These are phyloP conservation scores for Xylota sylvarum DNA, from an alignment of 2,888 invertebrate species.

Conservation along the genomic window DNA sequence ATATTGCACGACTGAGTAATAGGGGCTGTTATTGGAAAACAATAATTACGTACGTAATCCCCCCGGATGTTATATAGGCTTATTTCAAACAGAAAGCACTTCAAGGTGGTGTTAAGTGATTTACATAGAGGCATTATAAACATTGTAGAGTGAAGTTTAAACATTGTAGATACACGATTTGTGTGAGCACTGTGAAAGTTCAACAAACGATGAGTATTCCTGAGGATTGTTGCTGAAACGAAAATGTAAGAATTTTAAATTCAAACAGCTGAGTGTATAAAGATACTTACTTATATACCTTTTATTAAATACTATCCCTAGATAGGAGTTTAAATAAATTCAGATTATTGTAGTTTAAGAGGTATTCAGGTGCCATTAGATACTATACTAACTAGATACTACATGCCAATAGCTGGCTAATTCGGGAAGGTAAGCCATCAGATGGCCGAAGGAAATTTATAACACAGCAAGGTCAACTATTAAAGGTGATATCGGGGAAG, in stretches of 20 bases:
- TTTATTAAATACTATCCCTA: too few species aligned
- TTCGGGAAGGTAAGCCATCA: too few species aligned
- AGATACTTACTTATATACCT: too few species aligned
- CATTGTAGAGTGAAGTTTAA: background rate
- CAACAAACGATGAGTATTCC: background rate
- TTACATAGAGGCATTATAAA: background rate
- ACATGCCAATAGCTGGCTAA: too few species aligned
- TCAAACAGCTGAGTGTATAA: background rate
- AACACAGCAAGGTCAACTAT: too few species aligned
- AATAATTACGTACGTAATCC: slow-evolving; percentile 14
- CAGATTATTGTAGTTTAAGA: too few species aligned
- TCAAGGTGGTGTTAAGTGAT: slow-evolving; percentile 9
- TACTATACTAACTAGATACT: too few species aligned
- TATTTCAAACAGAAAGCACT: background rate
- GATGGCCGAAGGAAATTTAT: too few species aligned
- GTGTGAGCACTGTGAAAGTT: slow-evolving; percentile 11
- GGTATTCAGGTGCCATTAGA: too few species aligned
- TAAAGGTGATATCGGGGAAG: too few species aligned
- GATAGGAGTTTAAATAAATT: too few species aligned
- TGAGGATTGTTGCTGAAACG: background rate
- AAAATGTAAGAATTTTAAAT: background rate
- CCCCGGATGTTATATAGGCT: slow-evolving; percentile 35
- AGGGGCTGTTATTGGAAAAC: slow-evolving; percentile 12
- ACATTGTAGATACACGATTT: slow-evolving; percentile 5
- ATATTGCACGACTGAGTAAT: slow-evolving; percentile 18